Evolutionary conservation across 2,888 invertebrate species (phyloP), one percentile per base, ranked within the genome.

Genomic region (Lordiphosa andalusiaca): DNA sequence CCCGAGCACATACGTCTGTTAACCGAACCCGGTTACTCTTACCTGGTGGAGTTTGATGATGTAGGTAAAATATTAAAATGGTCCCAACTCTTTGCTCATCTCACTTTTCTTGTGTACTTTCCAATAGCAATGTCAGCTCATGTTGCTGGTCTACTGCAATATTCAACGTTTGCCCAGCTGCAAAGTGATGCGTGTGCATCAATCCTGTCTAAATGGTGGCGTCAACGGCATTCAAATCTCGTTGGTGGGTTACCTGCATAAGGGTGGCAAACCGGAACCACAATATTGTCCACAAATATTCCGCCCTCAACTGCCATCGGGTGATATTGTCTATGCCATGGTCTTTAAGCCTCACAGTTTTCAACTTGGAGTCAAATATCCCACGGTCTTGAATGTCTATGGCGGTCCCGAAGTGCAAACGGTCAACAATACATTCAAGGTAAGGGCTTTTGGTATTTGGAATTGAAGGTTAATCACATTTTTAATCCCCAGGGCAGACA

Each of bases 341-440:
- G 93, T 98, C 68, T 98, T 97, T 90, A 95, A 95, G 84, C 96
- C 96, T 2, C 93, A 93, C 85, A 92, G 93, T 87, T 93, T 92
- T 78, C 91, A 92, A 73, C 57, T 89, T 54, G 90, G 90, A 16
- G 86, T 89, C n/a, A 89, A 89, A 60, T 97, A 97, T 90, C 98
- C 99, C 0, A 97, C 98, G 12, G 94, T 99, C 61, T 92, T 99
- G 48, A 97, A 98, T 90, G 96, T 99, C 52, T 99, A 99, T 88
- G 99, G 98, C 2, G 99, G 99, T 0, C 99, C 99, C 0, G 98
- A 98, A 89, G 98, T 99, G 46, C 99, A 99, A 90, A 93, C 98
- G 37, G 99, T 99, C 61, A 96, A 96, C 53, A 99, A 99, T 90
- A 95, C 95, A 5, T 98, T 96, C 86, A 96, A 96, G 92, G 96